phyloP scores from a whole-genome alignment of 2,113 vertebrate genomes.

The Mellivora capensis region DNA sequence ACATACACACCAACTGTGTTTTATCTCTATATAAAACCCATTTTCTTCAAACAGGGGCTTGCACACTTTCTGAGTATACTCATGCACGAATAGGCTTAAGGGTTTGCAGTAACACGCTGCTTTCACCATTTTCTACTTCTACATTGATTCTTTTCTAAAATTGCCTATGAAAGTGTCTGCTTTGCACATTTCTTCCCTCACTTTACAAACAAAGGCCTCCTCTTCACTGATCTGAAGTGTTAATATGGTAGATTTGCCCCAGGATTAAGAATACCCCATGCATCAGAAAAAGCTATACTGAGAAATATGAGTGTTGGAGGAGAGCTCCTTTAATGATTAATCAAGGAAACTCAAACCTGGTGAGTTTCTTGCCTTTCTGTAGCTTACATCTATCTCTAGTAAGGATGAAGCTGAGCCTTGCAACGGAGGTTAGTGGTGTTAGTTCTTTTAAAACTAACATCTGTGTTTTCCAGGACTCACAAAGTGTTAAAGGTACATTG shows the following conservation, averaged over 20 bases:
- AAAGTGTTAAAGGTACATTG: slow-evolving; percentile 19
- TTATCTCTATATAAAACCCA: neutral
- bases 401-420: neutral
- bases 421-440: neutral
- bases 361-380: neutral
- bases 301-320: slow-evolving; percentile 4
- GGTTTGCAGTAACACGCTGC: neutral
- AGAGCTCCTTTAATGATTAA: neutral
- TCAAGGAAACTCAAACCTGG: neutral
- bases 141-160: neutral
- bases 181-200: neutral
- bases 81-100: neutral
- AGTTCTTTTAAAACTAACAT: neutral
- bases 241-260: neutral
- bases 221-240: neutral
- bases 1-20: neutral
- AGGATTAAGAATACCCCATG: neutral
- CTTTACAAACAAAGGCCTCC: neutral
- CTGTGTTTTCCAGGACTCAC: slow-evolving; percentile 1
- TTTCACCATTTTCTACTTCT: neutral
- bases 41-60: neutral
- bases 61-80: neutral
- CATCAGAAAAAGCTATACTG: neutral
- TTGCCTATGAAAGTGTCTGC: neutral
- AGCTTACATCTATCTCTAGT: neutral